Evolutionary conservation across 2,113 vertebrate genomes (phyloP), one percentile per base, ranked within the genome.

Genomic region (Brachirus orientalis): DNA sequence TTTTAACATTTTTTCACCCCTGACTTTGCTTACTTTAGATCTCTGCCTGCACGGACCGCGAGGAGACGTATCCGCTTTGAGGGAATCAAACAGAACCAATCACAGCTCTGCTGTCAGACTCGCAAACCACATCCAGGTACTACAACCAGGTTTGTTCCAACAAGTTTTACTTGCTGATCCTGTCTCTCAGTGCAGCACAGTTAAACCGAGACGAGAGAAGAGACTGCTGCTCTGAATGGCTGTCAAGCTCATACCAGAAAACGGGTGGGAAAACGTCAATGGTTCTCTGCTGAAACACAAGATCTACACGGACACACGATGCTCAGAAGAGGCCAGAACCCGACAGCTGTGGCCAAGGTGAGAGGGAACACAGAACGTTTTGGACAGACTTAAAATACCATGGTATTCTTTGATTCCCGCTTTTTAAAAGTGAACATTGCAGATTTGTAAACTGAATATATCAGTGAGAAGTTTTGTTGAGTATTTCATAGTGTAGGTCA

Each of bases 261-360:
- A 68, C 0, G 2, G 14, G 14, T 37, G 3, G 6, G 58, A 45
- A 16, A 38, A 2, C 37, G 22, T 1, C 10, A 28, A 11, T 4
- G 10, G 1, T 20, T 38, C 56, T 37, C 17, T 51, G 0, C 19
- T 55, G 74, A 68, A 63, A 14, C 1, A 12, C 4, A 16, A 18
- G 13, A 10, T 13, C 50, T 22, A 16, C n/a, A 6, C 11, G 6
- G 7, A 12, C 4, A 2, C 3, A 8, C 13, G 2, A 2, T 44
- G 10, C 4, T 4, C 0, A 3, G 18, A 57, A 7, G 38, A 63
- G 19, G 4, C 3, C 1, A 51, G 28, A 17, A 54, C 46, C 10
- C 58, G 35, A 6, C 77, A 59, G 4, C 60, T 87, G 36, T 92
- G 90, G 90, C 51, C 87, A 14, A 89, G 91, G 90, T 92, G 63